A percentile compares a stretch with the other conserved stretches of the same genome.
Evolutionary conservation across 1,140 invertebrate genomes (phyloP).

Genomic region (Heterodera schachtii): DNA sequence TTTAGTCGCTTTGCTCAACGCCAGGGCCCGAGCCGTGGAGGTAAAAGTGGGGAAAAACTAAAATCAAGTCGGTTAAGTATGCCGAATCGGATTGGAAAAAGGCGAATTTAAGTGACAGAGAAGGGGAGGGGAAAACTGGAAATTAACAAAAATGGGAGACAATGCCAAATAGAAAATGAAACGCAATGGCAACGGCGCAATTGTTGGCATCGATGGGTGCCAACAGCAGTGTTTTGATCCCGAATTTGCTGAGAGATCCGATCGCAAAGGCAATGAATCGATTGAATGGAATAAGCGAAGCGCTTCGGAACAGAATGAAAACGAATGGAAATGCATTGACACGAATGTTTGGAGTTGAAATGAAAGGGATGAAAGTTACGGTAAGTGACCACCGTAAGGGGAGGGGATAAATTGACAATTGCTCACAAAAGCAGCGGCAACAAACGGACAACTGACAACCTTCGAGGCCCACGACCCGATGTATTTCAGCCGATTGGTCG

Average conservation of each 20-base stretch:
- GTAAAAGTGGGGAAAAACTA: constrained; percentile 48
- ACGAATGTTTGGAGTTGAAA: constrained; percentile 1
- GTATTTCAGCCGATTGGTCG: constrained; percentile 78
- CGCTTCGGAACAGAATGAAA: constrained; percentile 2
- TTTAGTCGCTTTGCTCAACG: constrained; percentile 79
- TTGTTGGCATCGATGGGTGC: background rate
- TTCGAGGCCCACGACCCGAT: constrained; percentile 73
- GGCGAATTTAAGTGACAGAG: too few species aligned
- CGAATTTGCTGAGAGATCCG: constrained; percentile 16
- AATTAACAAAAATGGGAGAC: background rate
- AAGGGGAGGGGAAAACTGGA: background rate
- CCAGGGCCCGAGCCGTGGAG: constrained; percentile 76
- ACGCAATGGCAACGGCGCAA: background rate
- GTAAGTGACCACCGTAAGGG: background rate
- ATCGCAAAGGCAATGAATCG: constrained; percentile 34
- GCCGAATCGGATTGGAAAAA: too few species aligned
- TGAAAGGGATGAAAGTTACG: constrained; percentile 5
- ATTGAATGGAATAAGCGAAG: background rate
- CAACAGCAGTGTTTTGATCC: background rate
- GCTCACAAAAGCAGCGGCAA: background rate
- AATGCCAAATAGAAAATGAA: constrained; percentile 16
- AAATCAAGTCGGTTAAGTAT: too few species aligned
- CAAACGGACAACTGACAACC: constrained; percentile 61
- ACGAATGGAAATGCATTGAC: constrained; percentile 13
- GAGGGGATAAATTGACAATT: constrained; percentile 22